Base-by-base conservation (phyloP, 1,140 invertebrate species). In the Colletes latitarsis region DNA sequence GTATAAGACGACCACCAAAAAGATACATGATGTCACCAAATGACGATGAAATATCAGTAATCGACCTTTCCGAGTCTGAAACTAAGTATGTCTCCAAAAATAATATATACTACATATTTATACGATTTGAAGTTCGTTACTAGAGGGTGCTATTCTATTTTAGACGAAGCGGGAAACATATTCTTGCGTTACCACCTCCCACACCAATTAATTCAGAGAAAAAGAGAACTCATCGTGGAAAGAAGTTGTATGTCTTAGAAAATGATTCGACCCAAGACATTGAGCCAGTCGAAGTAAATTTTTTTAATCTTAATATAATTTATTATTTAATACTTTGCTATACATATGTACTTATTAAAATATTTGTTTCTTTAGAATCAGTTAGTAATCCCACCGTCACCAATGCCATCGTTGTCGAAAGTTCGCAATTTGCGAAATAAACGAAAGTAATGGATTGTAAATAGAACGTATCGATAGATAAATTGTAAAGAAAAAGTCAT, bases 21-120 rank as follows among this genome's bases (percentile, higher is more conserved):
- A 84, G 73, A 58, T 64, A 77, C 62, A 49, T 21, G 3, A 67
- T 71, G 4, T 58, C 80, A 0, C 66, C 69, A 3, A 81, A 63
- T 0, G 71, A 63, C 4, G 75, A 88, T 17, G 86, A 90, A 55
- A 76, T 84, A 43, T 76, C 88, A 17, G 41, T 89, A 0, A 81
- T 91, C 4, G 89, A 91, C 12, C 73, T 90, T 15, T 90, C 89
- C 6, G 80, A 75, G 4, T 89, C 89, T 1, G 88, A 90, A 55
- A 85, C 88, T 0, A 89, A 88, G 82, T 88, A 68, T 73, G 43
- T 68, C 10, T n/a, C 75, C 71, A 1, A 58, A 46, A 49, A 84
- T 53, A 3, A 39, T 49, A 52, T 66, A n/a, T 6, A 30, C 55
- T 9, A 41, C 55, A 39, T 55, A 66, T 30, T 1, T 21, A 43